Base-by-base conservation (phyloP, 2,113 vertebrate genomes). In the Thymallus thymallus region DNA sequence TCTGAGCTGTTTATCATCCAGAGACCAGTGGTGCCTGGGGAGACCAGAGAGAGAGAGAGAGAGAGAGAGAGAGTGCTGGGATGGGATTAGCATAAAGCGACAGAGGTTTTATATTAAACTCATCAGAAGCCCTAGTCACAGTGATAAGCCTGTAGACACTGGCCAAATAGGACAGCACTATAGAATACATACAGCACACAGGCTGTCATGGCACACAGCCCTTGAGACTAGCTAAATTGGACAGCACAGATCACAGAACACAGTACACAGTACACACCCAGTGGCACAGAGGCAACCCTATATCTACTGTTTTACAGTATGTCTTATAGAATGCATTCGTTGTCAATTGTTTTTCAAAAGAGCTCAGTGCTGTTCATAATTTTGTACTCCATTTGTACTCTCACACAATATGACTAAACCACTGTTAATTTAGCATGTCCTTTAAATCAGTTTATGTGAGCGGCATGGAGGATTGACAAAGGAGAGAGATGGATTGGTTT, bases 1-100 rank as follows among this genome's bases (percentile, higher is more conserved):
- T 3, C 46, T 80, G 81, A 83, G 81, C 80, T 84, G 84, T 86
- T n/a, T n/a, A n/a, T n/a, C 84, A 75, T 77, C 77, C 73, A 64
- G 81, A 86, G 45, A 76, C 63, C 48, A 69, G 78, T 45, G 73
- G 84, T 6, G 75, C 81, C 9, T 41, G 69, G 73, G 81, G 89
- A 80, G 88, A 4, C 46, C 46, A 9, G 35, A 35, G 7, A 35
- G 35, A 35, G 35, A 35, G 35, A 35, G 29, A 45, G 41, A 12
- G 41, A 9, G 14, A 14, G 46, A 45, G 41, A 48, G 46, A 48
- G 73, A 86, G 87, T 89, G 35, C 35, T 35, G 88, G 70, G 20
- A 18, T 68, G 51, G 82, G 74, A 88, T 85, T 85, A 84, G 83
- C 73, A 82, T 80, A 80, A 35, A 35, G 35, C n/a, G n/a, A 35